Percentiles rank a stretch among this genome's conserved stretches.
These are phyloP conservation scores for Pluvialis apricaria DNA, from an alignment of 2,113 vertebrate species.

Conservation along the genomic window DNA sequence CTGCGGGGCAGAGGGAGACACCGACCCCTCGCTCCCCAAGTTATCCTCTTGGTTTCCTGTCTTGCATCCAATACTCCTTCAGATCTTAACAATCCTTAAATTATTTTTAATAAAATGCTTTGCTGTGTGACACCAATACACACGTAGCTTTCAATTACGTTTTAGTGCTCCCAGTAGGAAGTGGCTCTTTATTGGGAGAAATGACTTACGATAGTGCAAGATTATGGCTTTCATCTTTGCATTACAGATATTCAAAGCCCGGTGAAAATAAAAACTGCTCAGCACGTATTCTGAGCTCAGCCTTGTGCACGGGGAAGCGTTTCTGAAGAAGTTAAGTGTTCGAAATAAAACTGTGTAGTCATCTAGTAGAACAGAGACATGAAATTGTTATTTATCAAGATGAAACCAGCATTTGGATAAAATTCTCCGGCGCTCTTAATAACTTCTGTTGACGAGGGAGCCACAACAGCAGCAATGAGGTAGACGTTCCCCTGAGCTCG, in stretches of 20 bases:
- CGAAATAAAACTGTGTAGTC: neutral
- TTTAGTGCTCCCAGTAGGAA: slow-evolving; percentile 27
- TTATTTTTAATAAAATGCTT: neutral
- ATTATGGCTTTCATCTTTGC: neutral
- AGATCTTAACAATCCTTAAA: neutral
- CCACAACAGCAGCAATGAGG: neutral
- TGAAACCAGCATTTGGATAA: slow-evolving; percentile 44
- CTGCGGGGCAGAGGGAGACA: neutral
- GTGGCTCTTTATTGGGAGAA: neutral
- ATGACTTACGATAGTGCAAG: neutral
- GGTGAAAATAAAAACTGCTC: neutral
- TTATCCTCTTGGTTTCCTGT: neutral
- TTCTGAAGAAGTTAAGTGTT: neutral
- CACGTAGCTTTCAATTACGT: neutral
- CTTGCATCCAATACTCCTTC: neutral
- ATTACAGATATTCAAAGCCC: neutral
- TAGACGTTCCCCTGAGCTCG: neutral
- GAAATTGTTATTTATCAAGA: slow-evolving; percentile 46
- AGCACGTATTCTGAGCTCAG: neutral
- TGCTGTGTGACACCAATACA: neutral
- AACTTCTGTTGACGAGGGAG: slow-evolving; percentile 44
- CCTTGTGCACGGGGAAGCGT: neutral
- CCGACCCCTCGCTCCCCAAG: rapidly evolving
- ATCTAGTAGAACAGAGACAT: slow-evolving; percentile 3
- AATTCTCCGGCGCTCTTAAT: neutral